Conservation (phyloP, 2,113 vertebrate species). For the Gopherus evgoodei region DNA sequence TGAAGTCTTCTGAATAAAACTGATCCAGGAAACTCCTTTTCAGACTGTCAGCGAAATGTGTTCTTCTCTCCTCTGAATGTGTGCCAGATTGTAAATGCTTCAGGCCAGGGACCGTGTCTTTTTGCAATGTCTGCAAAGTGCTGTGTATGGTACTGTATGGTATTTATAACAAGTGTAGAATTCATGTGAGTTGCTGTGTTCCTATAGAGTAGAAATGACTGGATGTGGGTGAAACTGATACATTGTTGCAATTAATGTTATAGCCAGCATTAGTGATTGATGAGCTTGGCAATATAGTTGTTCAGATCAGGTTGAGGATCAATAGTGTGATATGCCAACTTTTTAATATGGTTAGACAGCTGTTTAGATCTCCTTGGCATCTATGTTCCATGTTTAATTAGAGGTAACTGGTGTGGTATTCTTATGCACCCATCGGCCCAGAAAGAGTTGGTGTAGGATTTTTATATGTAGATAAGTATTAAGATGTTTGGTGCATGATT, state of each 20-base stretch:
- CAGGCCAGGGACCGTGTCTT: slow-evolving; percentile 37
- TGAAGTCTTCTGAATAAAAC: background rate
- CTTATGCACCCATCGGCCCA: background rate
- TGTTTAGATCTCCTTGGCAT: slow-evolving; percentile 37
- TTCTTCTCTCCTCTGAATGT: slow-evolving; percentile 39
- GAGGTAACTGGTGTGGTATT: background rate
- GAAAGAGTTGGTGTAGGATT: background rate
- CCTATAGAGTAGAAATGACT: slow-evolving; percentile 24
- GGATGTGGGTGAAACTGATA: slow-evolving; percentile 5
- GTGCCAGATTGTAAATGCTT: slow-evolving; percentile 49
- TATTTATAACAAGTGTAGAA: slow-evolving; percentile 62
- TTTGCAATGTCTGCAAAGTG: slow-evolving; percentile 54
- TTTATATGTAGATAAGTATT: slow-evolving; percentile 19
- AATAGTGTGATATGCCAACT: slow-evolving; percentile 42
- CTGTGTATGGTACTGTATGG: background rate
- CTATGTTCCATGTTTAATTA: slow-evolving; percentile 9
- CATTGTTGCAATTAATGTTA: slow-evolving; percentile 66
- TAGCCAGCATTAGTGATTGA: slow-evolving; percentile 65
- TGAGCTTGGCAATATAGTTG: slow-evolving; percentile 30
- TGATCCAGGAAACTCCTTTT: slow-evolving; percentile 35
- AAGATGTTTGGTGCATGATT: background rate
- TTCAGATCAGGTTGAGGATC: slow-evolving; percentile 57
- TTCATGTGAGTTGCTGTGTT: slow-evolving; percentile 25
- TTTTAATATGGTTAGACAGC: slow-evolving; percentile 10
- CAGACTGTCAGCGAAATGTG: background rate